Evolutionary conservation across 2,888 invertebrate species (phyloP).

Genomic region (Erpobdella octoculata): DNA sequence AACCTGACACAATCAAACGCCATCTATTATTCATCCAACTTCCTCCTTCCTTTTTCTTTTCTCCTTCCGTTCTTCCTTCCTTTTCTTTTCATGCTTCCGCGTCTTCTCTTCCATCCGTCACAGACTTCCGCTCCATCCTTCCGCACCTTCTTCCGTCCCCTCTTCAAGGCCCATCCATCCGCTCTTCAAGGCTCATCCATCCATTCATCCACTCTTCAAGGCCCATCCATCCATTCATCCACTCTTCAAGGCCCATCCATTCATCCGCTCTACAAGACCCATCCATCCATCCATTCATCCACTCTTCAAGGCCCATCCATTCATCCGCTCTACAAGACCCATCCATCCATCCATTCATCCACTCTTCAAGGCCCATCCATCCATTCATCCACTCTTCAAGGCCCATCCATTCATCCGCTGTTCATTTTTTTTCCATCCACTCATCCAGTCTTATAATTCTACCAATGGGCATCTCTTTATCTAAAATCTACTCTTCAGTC

Average conservation of each 20-base stretch:
- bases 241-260: not conserved
- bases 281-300: slow-evolving; percentile 4
- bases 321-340: not conserved
- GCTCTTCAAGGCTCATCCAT: not conserved
- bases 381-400: not conserved
- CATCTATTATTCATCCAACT: too few species aligned
- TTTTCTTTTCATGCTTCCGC: too few species aligned
- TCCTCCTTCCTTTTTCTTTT: too few species aligned
- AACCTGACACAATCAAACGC: too few species aligned
- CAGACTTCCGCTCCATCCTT: not conserved
- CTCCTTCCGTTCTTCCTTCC: too few species aligned
- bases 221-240: too few species aligned
- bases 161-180: not conserved
- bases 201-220: too few species aligned
- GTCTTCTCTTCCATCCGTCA: too few species aligned
- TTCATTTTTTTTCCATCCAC: not conserved
- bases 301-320: not conserved
- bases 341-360: not conserved
- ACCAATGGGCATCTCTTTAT: too few species aligned
- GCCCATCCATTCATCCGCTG: not conserved
- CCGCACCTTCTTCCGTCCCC: too few species aligned
- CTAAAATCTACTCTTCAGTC: too few species aligned
- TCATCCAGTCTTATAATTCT: not conserved
- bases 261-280: too few species aligned
- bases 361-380: not conserved